Evolutionary conservation across 1,140 invertebrate genomes (phyloP).

Genomic region (Aphelenchoides fujianensis): DNA sequence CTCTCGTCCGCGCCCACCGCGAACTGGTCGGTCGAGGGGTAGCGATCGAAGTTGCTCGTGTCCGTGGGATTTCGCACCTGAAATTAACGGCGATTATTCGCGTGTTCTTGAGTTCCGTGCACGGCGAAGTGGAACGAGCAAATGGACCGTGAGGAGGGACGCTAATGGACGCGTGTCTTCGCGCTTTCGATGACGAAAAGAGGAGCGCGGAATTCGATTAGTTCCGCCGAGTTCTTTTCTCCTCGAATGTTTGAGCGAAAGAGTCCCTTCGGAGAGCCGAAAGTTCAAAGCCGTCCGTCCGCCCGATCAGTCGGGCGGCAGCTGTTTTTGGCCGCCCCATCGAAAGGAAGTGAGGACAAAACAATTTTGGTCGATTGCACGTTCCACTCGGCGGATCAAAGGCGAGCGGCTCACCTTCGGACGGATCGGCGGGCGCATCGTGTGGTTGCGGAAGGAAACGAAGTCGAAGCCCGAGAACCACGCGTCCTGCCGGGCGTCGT

Average conservation of each 20-base stretch:
- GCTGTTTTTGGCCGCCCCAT: background rate
- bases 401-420: conserved; percentile 47
- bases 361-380: no score
- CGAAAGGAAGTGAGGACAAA: no score
- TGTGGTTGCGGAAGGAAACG: conserved; percentile 85
- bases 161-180: background rate
- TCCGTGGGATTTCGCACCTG: conserved; percentile 51
- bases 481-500: conserved; percentile 48
- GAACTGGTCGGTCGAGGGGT: conserved; percentile 54
- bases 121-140: no score
- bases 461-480: conserved; percentile 99
- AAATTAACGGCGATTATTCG: conserved; percentile 22
- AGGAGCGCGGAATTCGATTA: no score
- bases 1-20: conserved; percentile 44
- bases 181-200: background rate
- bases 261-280: background rate
- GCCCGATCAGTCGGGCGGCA: background rate
- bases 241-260: no score
- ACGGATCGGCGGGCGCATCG: conserved; percentile 80
- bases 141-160: background rate
- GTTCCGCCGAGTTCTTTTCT: no score
- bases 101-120: no score
- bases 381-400: background rate
- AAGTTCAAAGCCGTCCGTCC: background rate
- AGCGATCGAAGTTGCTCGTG: conserved; percentile 57